Percentiles rank a stretch among this genome's conserved stretches.
These are phyloP conservation scores for Semibalanus balanoides DNA, from an alignment of 1,140 invertebrate species.

Conservation along the genomic window DNA sequence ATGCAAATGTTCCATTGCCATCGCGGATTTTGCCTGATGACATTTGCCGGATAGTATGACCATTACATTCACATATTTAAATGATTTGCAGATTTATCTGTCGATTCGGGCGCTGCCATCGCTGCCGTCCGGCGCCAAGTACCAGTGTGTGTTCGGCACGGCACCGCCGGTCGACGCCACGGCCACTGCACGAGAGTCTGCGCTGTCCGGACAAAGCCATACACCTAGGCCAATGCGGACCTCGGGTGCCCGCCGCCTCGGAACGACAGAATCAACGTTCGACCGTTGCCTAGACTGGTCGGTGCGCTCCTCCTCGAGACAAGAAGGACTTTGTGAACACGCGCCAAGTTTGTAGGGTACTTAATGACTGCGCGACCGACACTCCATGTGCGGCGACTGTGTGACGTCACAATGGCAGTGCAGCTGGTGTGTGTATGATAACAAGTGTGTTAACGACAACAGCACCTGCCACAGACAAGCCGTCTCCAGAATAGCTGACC, in stretches of 20 bases:
- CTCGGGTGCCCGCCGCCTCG: too few relatives aligned
- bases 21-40: too few relatives aligned
- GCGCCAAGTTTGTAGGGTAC: conserved; percentile 77
- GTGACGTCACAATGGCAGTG: conserved; percentile 79
- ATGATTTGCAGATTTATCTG: not conserved
- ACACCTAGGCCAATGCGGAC: too few relatives aligned
- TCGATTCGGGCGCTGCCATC: not conserved
- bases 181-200: conserved; percentile 52
- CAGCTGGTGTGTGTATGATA: conserved; percentile 93
- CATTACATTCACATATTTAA: not conserved
- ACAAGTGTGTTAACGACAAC: conserved; percentile 78
- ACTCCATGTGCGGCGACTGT: conserved; percentile 69
- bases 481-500: conserved; percentile 38
- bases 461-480: conserved; percentile 62
- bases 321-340: conserved; percentile 93
- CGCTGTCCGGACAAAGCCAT: conserved; percentile 73
- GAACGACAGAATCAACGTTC: too few relatives aligned
- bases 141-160: conserved; percentile 81
- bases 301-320: conserved; percentile 81
- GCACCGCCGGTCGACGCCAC: conserved; percentile 70
- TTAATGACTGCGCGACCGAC: conserved; percentile 84
- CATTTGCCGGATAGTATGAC: not conserved
- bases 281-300: too few relatives aligned
- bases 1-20: not conserved
- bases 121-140: conserved; percentile 51